These are phyloP conservation scores for Sciurus niger DNA, from an alignment of 2,113 vertebrate species.

Conservation along the genomic window DNA sequence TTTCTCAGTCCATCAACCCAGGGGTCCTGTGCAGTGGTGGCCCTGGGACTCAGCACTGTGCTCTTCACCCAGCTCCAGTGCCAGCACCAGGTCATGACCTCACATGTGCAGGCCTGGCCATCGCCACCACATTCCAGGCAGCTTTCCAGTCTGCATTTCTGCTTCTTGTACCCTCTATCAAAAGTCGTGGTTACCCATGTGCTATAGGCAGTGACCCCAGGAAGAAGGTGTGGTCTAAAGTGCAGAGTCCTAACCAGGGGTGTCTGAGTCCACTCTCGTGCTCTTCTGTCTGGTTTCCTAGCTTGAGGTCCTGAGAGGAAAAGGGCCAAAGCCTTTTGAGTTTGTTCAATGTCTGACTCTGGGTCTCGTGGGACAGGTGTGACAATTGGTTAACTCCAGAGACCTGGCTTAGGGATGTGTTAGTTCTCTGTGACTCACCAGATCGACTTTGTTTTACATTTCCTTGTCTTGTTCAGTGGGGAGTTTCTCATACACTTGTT, in stretches of 20 bases:
- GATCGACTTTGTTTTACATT: neutral
- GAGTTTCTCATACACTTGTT: neutral
- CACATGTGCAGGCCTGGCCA: too few species aligned
- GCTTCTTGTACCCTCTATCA: neutral
- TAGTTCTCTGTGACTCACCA: neutral
- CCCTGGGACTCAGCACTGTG: fast-evolving
- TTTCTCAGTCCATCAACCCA: too few species aligned
- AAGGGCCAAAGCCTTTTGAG: neutral
- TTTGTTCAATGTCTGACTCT: neutral
- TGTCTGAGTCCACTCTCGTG: too few species aligned
- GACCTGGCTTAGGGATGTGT: neutral
- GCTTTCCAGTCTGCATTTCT: neutral
- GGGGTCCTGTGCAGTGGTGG: neutral
- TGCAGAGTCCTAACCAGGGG: neutral
- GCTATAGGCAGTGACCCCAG: neutral
- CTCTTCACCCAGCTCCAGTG: neutral
- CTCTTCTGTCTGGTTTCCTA: neutral
- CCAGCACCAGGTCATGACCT: neutral
- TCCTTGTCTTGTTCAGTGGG: neutral
- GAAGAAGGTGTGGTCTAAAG: fast-evolving
- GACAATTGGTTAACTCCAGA: neutral
- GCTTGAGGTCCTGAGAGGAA: too few species aligned
- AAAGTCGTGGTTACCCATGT: neutral
- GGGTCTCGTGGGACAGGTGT: neutral
- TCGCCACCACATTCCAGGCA: neutral